phyloP scores from a whole-genome alignment of 2,888 invertebrate species.

The Nudaria mundana region DNA sequence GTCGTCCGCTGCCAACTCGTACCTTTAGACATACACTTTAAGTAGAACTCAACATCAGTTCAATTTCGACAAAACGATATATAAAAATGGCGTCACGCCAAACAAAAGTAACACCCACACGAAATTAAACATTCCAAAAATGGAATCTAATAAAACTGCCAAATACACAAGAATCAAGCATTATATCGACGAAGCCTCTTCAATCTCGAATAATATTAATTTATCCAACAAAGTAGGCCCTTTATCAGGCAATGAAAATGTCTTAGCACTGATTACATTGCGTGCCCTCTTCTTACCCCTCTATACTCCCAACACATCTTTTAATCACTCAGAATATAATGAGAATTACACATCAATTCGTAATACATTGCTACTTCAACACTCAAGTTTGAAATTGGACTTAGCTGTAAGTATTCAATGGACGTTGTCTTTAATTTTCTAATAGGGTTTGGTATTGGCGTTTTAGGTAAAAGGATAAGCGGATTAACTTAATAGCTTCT shows the following conservation, averaged over 20 bases:
- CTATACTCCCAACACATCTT: conserved; percentile 10
- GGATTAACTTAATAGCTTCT: conserved; percentile 65
- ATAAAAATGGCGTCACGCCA: conserved; percentile 4
- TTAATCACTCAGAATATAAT: conserved; percentile 20
- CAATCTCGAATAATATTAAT: conserved; percentile 56
- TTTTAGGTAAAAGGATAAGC: conserved; percentile 28
- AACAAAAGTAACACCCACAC: conserved; percentile 8
- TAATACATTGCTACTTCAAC: conserved; percentile 4
- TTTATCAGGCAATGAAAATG: conserved; percentile 56
- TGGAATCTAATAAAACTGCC: conserved; percentile 22
- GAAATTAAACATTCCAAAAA: conserved; percentile 15
- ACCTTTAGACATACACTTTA: background rate
- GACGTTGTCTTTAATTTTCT: background rate
- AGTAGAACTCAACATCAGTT: background rate
- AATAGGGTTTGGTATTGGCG: background rate
- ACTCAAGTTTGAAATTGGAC: no score
- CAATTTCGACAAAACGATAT: background rate
- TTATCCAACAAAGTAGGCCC: conserved; percentile 52
- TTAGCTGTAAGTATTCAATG: conserved; percentile 15
- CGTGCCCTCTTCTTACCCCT: conserved; percentile 28
- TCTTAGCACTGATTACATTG: conserved; percentile 63
- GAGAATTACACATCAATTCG: background rate
- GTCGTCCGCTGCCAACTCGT: no score
- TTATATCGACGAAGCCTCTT: conserved; percentile 29
- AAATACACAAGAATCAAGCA: conserved; percentile 14